These are phyloP conservation scores for Physocephala rufipes DNA, from an alignment of 2,888 invertebrate genomes.

Conservation along the genomic window DNA sequence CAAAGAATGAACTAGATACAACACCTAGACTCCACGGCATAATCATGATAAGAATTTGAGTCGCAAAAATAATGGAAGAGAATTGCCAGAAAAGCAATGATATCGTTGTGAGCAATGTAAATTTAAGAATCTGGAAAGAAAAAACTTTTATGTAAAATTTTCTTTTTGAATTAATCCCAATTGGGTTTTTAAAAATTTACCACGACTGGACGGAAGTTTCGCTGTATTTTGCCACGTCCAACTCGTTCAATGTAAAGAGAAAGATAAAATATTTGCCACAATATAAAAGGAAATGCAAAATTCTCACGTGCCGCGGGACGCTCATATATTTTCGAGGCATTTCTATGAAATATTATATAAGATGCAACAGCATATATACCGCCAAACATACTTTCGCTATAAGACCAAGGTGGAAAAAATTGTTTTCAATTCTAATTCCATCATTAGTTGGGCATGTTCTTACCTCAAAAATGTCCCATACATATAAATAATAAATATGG, in stretches of 20 bases:
- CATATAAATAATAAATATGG: slow-evolving; percentile 74
- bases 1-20: slow-evolving; percentile 61
- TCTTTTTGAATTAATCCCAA: background rate
- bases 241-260: slow-evolving; percentile 68
- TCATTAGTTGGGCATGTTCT: slow-evolving; percentile 14
- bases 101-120: slow-evolving; percentile 59
- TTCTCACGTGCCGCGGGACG: slow-evolving; percentile 87
- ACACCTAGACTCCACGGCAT: slow-evolving; percentile 72
- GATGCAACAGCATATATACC: slow-evolving; percentile 76
- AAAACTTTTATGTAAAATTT: slow-evolving; percentile 9
- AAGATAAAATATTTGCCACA: slow-evolving; percentile 77
- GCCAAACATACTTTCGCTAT: slow-evolving; percentile 76
- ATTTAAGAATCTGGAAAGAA: slow-evolving; percentile 55
- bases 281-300: slow-evolving; percentile 82
- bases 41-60: slow-evolving; percentile 79
- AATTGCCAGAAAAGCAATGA: slow-evolving; percentile 77
- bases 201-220: slow-evolving; percentile 49
- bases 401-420: no score
- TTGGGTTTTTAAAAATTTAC: slow-evolving; percentile 37
- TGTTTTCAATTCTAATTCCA: background rate
- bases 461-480: slow-evolving; percentile 76
- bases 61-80: slow-evolving; percentile 82
- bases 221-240: slow-evolving; percentile 50
- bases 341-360: slow-evolving; percentile 84
- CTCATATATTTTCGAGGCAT: slow-evolving; percentile 86